Base-by-base conservation (phyloP, 2,888 invertebrate genomes). In the Neocrepidodera transversa region DNA sequence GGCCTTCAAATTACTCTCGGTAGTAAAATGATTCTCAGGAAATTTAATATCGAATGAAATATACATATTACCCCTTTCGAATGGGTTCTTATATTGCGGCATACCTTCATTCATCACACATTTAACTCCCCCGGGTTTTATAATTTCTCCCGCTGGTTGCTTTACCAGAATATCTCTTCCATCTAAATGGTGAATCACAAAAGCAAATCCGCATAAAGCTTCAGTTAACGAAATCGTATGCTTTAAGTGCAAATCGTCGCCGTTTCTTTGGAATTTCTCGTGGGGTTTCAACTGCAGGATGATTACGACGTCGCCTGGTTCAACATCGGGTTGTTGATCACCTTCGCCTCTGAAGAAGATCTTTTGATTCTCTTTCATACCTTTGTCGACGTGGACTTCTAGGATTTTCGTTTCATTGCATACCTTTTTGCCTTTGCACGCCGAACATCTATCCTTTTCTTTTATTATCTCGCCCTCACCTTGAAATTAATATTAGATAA, bases 261-360 rank as follows among this genome's bases (percentile, higher is more conserved):
- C 89, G 58, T 86, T 86, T 64, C 97, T 85, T 74, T 89, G 86
- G 80, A 95, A 97, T 36, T 83, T 74, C 3, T 89, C 86, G 81
- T 97, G 95, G 6, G 87, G 85, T 74, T 90, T 89, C 76, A 90
- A 89, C 74, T 92, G 88, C 58, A 97, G 80, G 36, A 96, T 85
- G 72, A 96, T 92, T 52, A 95, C 86, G 26, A 97, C 90, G 82
- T 97, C 94, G 7, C 96, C 96, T 11, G 93, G 87, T 71, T 92
- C 91, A 28, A 91, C 85, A 63, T 89, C 91, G 52, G 93, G 92
- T 82, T 91, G 85, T 74, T 96, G 95, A 78, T 97, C 93, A 26
- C 96, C 96, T 80, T 95, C 95, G 30, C 92, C 91, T 67, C 89
- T 82, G 76, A 95, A 94, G 70, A 86, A 85, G 63, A 97, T 90